Percentiles rank a stretch among this genome's conserved stretches.
Evolutionary conservation across 2,113 vertebrate species (phyloP).

Genomic region (Hippocampus guttulatus): DNA sequence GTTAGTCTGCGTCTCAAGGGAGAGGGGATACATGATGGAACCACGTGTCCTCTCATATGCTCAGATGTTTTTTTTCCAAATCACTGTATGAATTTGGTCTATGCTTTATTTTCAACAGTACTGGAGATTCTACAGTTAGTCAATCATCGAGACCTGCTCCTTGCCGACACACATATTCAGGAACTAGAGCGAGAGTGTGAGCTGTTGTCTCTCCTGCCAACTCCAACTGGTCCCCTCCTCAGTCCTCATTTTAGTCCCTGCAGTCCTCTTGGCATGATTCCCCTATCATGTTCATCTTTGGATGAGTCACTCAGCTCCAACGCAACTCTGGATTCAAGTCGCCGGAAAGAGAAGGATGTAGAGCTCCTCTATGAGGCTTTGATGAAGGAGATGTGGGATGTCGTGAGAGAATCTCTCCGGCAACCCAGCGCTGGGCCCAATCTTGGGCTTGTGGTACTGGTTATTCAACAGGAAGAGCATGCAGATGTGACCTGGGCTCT

Average conservation of each 20-base stretch:
- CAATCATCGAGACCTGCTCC: slow-evolving; percentile 80
- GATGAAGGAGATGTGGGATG: slow-evolving; percentile 83
- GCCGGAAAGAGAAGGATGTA: slow-evolving; percentile 82
- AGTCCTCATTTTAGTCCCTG: slow-evolving; percentile 34
- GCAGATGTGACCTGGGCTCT: slow-evolving; percentile 67
- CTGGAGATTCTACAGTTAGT: slow-evolving; percentile 86
- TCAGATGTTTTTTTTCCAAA: neutral
- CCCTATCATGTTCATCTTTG: slow-evolving; percentile 31
- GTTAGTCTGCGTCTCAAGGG: too few relatives aligned
- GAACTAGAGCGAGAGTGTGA: slow-evolving; percentile 83
- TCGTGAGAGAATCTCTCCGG: slow-evolving; percentile 79
- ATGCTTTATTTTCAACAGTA: slow-evolving; percentile 59
- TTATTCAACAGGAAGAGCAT: slow-evolving; percentile 84
- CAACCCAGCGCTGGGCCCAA: slow-evolving; percentile 71
- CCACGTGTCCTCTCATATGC: neutral
- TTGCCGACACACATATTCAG: slow-evolving; percentile 83
- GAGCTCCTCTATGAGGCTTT: slow-evolving; percentile 84
- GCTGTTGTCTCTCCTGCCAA: slow-evolving; percentile 59
- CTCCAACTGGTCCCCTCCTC: slow-evolving; percentile 30
- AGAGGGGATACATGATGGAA: too few relatives aligned
- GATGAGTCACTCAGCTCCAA: slow-evolving; percentile 57
- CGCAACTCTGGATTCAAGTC: slow-evolving; percentile 54
- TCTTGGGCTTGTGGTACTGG: slow-evolving; percentile 77
- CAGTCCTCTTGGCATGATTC: slow-evolving; percentile 18
- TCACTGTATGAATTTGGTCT: neutral